phyloP scores from a whole-genome alignment of 2,888 invertebrate species.

The Caenorhabditis becei region DNA sequence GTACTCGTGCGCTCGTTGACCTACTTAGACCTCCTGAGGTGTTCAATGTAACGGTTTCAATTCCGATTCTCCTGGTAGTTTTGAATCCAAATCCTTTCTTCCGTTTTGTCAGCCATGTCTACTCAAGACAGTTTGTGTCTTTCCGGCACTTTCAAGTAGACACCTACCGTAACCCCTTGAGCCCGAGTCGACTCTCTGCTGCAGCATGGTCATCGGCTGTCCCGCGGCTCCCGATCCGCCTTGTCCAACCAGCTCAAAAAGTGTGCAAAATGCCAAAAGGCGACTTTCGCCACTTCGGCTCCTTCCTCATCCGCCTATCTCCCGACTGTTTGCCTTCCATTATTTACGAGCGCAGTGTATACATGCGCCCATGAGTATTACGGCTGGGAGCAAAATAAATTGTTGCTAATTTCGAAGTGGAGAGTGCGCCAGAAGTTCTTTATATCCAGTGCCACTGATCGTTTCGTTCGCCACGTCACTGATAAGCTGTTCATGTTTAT shows the following conservation, averaged over 20 bases:
- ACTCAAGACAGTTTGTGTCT: too few species aligned
- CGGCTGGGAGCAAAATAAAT: slow-evolving; percentile 59
- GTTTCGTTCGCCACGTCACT: slow-evolving; percentile 14
- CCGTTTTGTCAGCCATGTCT: too few species aligned
- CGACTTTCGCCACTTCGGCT: slow-evolving; percentile 19
- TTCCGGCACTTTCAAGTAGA: not conserved
- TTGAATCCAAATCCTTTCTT: slow-evolving; percentile 1
- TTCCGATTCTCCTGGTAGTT: not conserved
- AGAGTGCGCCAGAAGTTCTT: slow-evolving; percentile 36
- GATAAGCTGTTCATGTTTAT: not conserved
- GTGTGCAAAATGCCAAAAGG: slow-evolving; percentile 17
- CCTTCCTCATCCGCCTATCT: slow-evolving; percentile 52
- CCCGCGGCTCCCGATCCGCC: not conserved
- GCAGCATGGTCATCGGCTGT: not conserved
- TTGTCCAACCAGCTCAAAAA: slow-evolving; percentile 7
- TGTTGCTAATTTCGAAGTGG: slow-evolving; percentile 61
- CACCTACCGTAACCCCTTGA: not conserved
- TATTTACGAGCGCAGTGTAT: slow-evolving; percentile 60
- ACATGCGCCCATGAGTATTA: slow-evolving; percentile 57
- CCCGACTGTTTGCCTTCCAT: slow-evolving; percentile 54
- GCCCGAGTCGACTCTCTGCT: not conserved
- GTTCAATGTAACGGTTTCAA: slow-evolving; percentile 16
- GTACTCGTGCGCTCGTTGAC: slow-evolving; percentile 47
- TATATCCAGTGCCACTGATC: not conserved
- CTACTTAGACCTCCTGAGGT: slow-evolving; percentile 38